Conservation (phyloP, 2,113 vertebrate genomes). For the Rhegmatorhina hoffmannsi region DNA sequence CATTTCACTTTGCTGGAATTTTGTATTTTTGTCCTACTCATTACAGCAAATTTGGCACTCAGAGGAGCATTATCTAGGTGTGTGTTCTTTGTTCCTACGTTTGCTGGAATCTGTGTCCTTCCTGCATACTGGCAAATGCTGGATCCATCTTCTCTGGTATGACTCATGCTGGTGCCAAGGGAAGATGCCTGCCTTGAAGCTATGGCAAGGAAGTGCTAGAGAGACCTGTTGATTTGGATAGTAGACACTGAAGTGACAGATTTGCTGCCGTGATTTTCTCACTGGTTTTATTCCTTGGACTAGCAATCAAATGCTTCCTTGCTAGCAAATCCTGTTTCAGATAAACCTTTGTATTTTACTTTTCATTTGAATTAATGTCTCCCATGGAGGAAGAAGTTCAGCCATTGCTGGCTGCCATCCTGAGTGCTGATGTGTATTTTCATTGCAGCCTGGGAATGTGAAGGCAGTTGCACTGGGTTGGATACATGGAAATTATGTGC, state of each 20-base stretch:
- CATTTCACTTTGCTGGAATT: neutral
- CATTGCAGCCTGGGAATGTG: neutral
- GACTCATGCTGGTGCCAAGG: neutral
- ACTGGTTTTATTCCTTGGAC: neutral
- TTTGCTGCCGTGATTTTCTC: neutral
- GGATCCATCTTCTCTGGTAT: neutral
- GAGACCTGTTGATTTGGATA: neutral
- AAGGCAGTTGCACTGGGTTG: neutral
- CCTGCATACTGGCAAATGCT: neutral
- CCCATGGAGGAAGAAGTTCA: neutral
- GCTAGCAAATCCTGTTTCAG: neutral
- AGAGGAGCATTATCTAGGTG: neutral
- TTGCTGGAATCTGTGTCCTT: neutral
- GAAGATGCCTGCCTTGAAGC: neutral
- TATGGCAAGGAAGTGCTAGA: neutral
- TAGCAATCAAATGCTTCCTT: neutral
- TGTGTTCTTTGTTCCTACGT: neutral
- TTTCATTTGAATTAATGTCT: neutral
- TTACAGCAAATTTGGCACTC: neutral
- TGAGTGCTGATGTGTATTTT: neutral
- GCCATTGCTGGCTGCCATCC: neutral
- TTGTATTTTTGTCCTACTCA: neutral
- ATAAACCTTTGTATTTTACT: neutral
- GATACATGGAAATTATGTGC: neutral
- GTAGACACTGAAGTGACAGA: neutral